phyloP scores from a whole-genome alignment of 2,888 invertebrate genomes.

The Calliscelio sp. region DNA sequence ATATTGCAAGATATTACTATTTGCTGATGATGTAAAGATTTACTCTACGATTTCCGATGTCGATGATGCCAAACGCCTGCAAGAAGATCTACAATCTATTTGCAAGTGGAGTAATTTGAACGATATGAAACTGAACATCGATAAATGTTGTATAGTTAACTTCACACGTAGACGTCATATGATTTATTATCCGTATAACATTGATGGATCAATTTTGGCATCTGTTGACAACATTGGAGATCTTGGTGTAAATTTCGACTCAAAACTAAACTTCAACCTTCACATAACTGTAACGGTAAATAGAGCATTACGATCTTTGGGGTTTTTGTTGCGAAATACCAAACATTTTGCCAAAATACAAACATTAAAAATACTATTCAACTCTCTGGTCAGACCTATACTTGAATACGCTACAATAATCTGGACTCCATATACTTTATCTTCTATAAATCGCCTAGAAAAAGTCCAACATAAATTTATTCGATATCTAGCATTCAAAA shows the following conservation, averaged over 20 bases:
- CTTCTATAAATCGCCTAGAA: not conserved
- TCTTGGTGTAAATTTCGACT: not conserved
- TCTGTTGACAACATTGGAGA: not conserved
- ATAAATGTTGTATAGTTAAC: no score
- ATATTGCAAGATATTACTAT: not conserved
- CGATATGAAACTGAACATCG: no score
- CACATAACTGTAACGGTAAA: not conserved
- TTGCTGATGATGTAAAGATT: not conserved
- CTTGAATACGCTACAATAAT: conserved; percentile 32
- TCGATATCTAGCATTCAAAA: conserved; percentile 2
- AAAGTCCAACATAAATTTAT: conserved; percentile 22
- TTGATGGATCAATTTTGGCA: not conserved
- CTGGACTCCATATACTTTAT: conserved; percentile 22
- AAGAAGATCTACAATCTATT: not conserved
- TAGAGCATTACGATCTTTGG: conserved; percentile 15
- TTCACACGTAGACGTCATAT: not conserved
- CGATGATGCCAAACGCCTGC: not conserved
- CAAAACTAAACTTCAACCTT: conserved; percentile 16
- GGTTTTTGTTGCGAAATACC: conserved; percentile 10
- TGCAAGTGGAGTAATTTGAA: not conserved
- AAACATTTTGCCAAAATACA: not conserved
- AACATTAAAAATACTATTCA: conserved; percentile 10
- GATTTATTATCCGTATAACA: not conserved
- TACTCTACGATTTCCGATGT: no score
- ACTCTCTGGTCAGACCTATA: conserved; percentile 22